These are phyloP conservation scores for Tetragonisca angustula DNA, from an alignment of 2,888 invertebrate species.

Conservation along the genomic window DNA sequence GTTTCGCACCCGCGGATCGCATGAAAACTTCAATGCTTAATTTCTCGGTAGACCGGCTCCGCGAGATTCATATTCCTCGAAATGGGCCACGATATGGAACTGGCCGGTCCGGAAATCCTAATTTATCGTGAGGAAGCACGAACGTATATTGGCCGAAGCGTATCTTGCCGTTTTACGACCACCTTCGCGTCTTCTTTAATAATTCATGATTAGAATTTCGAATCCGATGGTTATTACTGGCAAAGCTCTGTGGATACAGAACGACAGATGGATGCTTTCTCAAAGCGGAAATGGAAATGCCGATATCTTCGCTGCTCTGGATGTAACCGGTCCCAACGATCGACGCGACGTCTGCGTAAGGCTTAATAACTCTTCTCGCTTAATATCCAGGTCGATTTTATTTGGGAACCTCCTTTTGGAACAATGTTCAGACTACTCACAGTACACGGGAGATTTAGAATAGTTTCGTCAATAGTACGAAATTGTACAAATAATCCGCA, in stretches of 20 bases:
- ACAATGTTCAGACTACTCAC: too few relatives aligned
- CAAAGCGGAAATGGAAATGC: neutral
- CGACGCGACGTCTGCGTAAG: neutral
- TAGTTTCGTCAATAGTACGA: too few relatives aligned
- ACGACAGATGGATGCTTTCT: neutral
- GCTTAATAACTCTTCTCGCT: neutral
- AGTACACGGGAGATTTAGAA: too few relatives aligned
- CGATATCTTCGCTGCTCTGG: neutral
- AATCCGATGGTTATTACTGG: neutral
- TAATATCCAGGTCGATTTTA: neutral
- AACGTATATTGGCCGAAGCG: neutral
- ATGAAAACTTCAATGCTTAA: constrained; percentile 7
- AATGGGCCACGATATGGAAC: neutral
- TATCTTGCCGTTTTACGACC: constrained; percentile 6
- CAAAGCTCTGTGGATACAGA: neutral
- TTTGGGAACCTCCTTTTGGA: neutral
- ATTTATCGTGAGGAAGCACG: constrained; percentile 1
- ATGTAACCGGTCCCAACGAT: neutral
- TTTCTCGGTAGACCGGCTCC: constrained; percentile 17
- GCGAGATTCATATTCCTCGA: constrained; percentile 7
- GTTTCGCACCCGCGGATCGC: neutral
- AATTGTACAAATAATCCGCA: too few relatives aligned
- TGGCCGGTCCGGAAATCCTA: neutral
- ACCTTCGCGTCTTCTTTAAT: neutral
- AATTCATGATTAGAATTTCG: constrained; percentile 8